Conservation (phyloP, 2,113 vertebrate genomes). For the Chlorocebus sabaeus region DNA sequence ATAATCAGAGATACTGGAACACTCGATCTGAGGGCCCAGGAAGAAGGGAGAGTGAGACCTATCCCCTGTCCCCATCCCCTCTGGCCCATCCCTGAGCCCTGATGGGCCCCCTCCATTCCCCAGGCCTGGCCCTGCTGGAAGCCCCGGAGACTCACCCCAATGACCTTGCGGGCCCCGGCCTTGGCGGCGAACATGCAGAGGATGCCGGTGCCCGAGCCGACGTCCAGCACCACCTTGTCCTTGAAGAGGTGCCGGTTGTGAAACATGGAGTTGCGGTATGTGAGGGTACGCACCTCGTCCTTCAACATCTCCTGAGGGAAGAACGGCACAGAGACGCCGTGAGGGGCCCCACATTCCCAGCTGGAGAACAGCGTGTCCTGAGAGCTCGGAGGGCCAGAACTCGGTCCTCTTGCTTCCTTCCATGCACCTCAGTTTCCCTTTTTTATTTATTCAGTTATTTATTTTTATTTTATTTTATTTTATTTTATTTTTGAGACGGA, state of each 20-base stretch:
- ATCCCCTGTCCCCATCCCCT: background rate
- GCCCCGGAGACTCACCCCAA: slow-evolving; percentile 85
- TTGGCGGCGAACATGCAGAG: slow-evolving; percentile 97
- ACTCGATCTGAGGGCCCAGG: slow-evolving; percentile 88
- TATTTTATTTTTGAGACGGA: no score
- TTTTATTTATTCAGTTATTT: background rate
- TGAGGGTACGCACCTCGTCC: slow-evolving; percentile 94
- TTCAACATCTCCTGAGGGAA: slow-evolving; percentile 93
- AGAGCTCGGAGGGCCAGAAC: fast-evolving
- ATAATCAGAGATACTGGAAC: slow-evolving; percentile 96
- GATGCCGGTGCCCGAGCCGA: slow-evolving; percentile 93
- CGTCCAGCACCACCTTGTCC: slow-evolving; percentile 94
- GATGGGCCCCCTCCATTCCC: no score
- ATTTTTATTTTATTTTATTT: no score
- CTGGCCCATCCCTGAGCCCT: background rate
- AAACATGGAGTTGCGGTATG: slow-evolving; percentile 96
- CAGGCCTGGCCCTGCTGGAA: fast-evolving
- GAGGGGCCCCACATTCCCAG: fast-evolving
- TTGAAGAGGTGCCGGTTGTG: slow-evolving; percentile 96
- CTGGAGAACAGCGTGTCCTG: background rate
- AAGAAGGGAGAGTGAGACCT: background rate
- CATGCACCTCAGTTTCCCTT: background rate
- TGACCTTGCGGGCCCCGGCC: slow-evolving; percentile 93
- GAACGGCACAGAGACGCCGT: fast-evolving
- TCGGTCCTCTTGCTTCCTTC: background rate